These are phyloP conservation scores for Sycophaga agraensis DNA, from an alignment of 1,140 invertebrate genomes.

Conservation along the genomic window DNA sequence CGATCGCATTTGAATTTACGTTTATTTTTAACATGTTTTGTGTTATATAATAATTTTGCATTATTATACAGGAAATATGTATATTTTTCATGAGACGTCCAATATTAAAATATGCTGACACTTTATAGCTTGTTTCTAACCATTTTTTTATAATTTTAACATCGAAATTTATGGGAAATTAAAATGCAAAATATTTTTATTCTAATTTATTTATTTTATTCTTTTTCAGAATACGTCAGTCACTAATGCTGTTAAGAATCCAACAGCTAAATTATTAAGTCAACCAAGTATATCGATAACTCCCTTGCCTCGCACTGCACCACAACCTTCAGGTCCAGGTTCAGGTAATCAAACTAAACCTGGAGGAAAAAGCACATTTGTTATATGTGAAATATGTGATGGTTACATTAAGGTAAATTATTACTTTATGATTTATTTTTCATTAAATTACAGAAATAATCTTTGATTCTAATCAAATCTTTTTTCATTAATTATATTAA, in stretches of 20 bases:
- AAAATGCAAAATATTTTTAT: not conserved
- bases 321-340: constrained; percentile 52
- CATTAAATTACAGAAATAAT: not conserved
- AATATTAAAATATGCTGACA: constrained; percentile 8
- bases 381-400: constrained; percentile 94
- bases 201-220: constrained; percentile 3
- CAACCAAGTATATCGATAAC: constrained; percentile 91
- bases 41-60: constrained; percentile 12
- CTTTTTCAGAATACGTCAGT: constrained; percentile 58
- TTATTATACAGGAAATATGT: not conserved
- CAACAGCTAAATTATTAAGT: constrained; percentile 62
- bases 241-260: constrained; percentile 51
- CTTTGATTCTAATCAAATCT: not conserved
- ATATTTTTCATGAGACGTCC: constrained; percentile 12
- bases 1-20: not conserved
- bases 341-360: constrained; percentile 56
- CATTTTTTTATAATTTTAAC: constrained; percentile 11
- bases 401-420: constrained; percentile 80
- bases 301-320: constrained; percentile 72
- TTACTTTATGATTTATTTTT: not conserved
- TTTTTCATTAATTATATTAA: constrained; percentile 41
- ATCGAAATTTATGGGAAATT: not conserved
- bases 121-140: constrained; percentile 18
- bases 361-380: constrained; percentile 76
- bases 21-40: constrained; percentile 1